A percentile compares a stretch with the other conserved stretches of the same genome.
These are phyloP conservation scores for Rhineura floridana DNA, from an alignment of 2,113 vertebrate genomes.

Conservation along the genomic window DNA sequence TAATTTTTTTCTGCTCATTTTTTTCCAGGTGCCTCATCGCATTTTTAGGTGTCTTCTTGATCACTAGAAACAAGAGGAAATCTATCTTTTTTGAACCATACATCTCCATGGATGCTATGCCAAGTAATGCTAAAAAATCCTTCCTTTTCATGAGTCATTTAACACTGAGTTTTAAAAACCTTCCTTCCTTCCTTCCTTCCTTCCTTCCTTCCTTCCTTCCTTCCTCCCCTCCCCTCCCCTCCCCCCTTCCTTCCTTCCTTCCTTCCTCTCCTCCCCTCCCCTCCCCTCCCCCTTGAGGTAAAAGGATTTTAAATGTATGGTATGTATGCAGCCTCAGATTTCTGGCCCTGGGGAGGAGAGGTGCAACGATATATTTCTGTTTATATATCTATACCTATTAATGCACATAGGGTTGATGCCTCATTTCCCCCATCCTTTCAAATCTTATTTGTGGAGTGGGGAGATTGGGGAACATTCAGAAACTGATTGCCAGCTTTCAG, in stretches of 20 bases:
- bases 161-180: neutral
- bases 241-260: too few species aligned
- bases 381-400: too few species aligned
- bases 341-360: neutral
- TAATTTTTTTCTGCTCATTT: neutral
- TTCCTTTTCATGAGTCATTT: rapidly evolving
- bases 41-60: conserved; percentile 91
- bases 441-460: neutral
- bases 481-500: neutral
- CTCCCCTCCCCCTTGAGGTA: too few species aligned
- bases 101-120: conserved; percentile 92
- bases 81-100: conserved; percentile 90
- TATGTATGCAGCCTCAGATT: neutral
- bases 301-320: too few species aligned
- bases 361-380: too few species aligned
- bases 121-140: conserved; percentile 77
- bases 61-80: conserved; percentile 89
- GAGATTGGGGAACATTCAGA: neutral
- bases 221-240: too few species aligned
- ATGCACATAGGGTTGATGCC: neutral
- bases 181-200: too few species aligned
- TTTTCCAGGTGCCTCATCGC: conserved; percentile 82
- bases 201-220: too few species aligned
- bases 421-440: conserved; percentile 20
- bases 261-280: too few species aligned